Base-by-base conservation (phyloP, 2,888 invertebrate genomes). In the Mayetiola destructor region DNA sequence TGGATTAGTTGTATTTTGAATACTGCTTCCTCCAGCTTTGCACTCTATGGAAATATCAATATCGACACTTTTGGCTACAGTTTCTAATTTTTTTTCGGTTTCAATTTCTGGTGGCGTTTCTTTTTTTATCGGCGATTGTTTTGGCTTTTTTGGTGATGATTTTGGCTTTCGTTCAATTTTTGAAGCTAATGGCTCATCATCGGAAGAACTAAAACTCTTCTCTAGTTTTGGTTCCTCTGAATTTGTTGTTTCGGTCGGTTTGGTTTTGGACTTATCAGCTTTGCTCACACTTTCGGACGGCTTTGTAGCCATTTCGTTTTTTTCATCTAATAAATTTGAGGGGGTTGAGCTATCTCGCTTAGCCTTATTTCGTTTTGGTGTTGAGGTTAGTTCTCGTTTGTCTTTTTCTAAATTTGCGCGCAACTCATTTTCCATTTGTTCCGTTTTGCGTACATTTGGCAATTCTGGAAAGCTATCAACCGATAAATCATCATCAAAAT, bases 381-480 rank as follows among this genome's bases (percentile, higher is more conserved):
- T 55, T 14, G 35, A 30, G 35, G 29, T 35, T 3, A 23, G 29
- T 55, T 55, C 36, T 10, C 21, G 35, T 23, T 55, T 55, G 12
- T 55, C 55, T 36, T 55, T 57, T 3, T 53, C 60, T 56, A 57
- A 71, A 66, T 74, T 75, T 2, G 75, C 72, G 67, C 79, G 80
- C 14, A 78, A 66, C 65, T 80, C 79, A 60, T 70, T 76, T 63
- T 80, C 81, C 62, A 77, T 71, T 67, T 79, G 78, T 63, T 79
- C 77, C 57, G 76, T 78, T 68, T 77, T 76, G 57, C 78, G 77
- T 1, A 79, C 78, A 64, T 80, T 81, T 3, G 82, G 82, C 37
- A 82, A 68, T 64, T 83, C 83, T 0, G 81, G 80, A 67, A 80
- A 82, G 67, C 82, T 82, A 62, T 80, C 80, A 23, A 81, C 69